Conservation (phyloP, 2,888 invertebrate species). For the Drosophila robusta region DNA sequence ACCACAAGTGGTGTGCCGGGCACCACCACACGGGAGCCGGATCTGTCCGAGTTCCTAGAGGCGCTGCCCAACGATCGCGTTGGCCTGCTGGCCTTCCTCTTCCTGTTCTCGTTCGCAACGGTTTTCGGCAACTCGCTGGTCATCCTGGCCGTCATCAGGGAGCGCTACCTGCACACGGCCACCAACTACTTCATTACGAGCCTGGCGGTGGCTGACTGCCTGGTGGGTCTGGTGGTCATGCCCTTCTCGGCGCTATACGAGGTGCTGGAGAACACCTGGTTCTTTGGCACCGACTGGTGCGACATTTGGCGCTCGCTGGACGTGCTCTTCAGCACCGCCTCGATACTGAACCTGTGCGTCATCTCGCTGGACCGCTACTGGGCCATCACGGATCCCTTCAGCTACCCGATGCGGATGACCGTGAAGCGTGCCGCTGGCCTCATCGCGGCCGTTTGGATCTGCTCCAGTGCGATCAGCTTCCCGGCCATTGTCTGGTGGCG, state of each 20-base stretch:
- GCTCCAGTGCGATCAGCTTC: constrained; percentile 98
- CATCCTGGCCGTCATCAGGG: constrained; percentile 95
- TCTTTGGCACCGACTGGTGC: constrained; percentile 98
- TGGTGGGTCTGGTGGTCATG: constrained; percentile 99
- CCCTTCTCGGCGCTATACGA: constrained; percentile 97
- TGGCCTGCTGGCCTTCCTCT: constrained; percentile 91
- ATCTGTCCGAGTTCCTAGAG: constrained; percentile 84
- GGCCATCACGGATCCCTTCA: constrained; percentile 99
- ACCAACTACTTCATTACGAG: constrained; percentile 99
- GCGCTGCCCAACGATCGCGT: constrained; percentile 89
- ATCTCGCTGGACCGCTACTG: constrained; percentile 98
- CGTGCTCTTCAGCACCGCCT: constrained; percentile 98
- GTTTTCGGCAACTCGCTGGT: constrained; percentile 98
- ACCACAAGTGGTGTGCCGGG: constrained; percentile 21
- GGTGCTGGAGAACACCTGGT: constrained; percentile 95
- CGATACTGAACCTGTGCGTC: constrained; percentile 98
- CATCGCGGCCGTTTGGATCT: constrained; percentile 98
- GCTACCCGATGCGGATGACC: constrained; percentile 98
- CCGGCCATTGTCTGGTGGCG: constrained; percentile 99
- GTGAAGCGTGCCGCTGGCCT: constrained; percentile 93
- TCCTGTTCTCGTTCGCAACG: constrained; percentile 95
- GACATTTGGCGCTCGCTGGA: constrained; percentile 99
- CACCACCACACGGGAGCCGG: constrained; percentile 80
- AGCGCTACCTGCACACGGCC: constrained; percentile 97
- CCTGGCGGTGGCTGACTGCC: constrained; percentile 97